Conservation (phyloP, 2,797 vertebrate species). For the Heliangelus exortis region DNA sequence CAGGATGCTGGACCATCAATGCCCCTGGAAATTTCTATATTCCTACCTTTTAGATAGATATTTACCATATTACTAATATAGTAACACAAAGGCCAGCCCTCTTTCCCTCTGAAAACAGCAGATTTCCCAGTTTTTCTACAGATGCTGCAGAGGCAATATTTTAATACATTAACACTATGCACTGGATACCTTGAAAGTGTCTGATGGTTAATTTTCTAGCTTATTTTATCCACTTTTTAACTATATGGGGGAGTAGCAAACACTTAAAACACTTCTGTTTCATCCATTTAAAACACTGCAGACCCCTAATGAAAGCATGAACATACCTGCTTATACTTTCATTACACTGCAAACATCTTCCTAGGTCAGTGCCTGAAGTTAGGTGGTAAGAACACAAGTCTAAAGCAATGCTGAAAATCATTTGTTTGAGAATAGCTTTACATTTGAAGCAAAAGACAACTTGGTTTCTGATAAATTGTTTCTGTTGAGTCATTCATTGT, state of each 20-base stretch:
- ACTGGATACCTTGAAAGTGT: background rate
- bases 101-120: background rate
- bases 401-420: background rate
- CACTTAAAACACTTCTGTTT: background rate
- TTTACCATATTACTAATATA: background rate
- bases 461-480: background rate
- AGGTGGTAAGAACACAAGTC: background rate
- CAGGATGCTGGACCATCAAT: conserved; percentile 38
- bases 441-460: background rate
- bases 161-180: background rate
- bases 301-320: too few species aligned
- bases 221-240: background rate
- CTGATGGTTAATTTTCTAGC: background rate
- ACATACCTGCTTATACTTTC: too few species aligned
- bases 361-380: background rate
- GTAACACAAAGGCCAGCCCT: background rate
- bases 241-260: background rate
- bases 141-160: background rate
- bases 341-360: too few species aligned
- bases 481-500: background rate
- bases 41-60: conserved; percentile 2
- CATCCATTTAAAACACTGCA: too few species aligned
- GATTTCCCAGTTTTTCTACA: background rate
- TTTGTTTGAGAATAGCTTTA: background rate
- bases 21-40: background rate